These are phyloP conservation scores for Hanleya hanleyi DNA, from an alignment of 2,888 invertebrate species.

Conservation along the genomic window DNA sequence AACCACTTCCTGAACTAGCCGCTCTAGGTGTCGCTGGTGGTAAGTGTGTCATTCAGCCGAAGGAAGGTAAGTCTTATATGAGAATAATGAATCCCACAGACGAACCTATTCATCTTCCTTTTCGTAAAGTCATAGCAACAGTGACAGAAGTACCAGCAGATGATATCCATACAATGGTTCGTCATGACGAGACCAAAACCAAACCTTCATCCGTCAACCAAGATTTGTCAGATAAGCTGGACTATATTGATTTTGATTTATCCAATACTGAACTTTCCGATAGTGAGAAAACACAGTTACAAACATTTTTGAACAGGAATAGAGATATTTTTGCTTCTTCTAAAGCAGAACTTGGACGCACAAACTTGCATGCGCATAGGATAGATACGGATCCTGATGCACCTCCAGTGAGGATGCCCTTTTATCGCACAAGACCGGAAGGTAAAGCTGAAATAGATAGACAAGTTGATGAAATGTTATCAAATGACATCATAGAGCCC, in stretches of 20 bases:
- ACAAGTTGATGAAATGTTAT: slow-evolving; percentile 29
- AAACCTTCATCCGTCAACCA: no score
- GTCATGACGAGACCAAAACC: no score
- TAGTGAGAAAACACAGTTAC: neutral
- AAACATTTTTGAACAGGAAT: neutral
- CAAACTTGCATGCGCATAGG: slow-evolving; percentile 20
- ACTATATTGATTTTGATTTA: neutral
- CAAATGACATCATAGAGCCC: slow-evolving; percentile 24
- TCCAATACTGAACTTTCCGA: neutral
- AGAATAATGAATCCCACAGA: slow-evolving; percentile 17
- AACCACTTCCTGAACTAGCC: neutral
- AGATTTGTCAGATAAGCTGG: neutral
- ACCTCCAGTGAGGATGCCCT: neutral
- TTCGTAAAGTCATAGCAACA: neutral
- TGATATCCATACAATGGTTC: no score
- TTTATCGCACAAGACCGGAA: slow-evolving; percentile 19
- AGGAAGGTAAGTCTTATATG: slow-evolving; percentile 14
- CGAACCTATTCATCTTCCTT: neutral
- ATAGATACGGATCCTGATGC: slow-evolving; percentile 32
- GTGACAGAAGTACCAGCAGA: slow-evolving; percentile 4
- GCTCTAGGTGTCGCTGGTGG: slow-evolving; percentile 17
- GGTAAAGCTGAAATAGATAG: slow-evolving; percentile 20
- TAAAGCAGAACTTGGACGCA: slow-evolving; percentile 9
- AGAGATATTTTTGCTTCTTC: neutral
- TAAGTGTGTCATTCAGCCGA: slow-evolving; percentile 13